A percentile compares a stretch with the other conserved stretches of the same genome.
Conservation (phyloP, 2,888 invertebrate species). For the Thalpophila matura region DNA sequence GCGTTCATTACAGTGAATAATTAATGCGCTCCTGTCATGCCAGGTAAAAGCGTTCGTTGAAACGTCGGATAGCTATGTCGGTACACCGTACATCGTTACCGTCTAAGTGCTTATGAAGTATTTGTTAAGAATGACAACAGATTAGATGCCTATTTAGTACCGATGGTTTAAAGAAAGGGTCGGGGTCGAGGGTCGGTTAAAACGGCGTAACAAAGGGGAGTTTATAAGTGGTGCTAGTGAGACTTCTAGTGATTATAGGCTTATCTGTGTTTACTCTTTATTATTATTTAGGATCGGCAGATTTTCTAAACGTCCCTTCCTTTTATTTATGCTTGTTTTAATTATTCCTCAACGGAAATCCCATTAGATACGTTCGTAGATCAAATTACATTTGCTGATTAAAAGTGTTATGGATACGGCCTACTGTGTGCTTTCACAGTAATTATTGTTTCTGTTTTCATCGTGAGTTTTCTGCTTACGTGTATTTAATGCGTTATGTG, state of each 20-base stretch:
- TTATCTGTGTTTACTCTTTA: constrained; percentile 65
- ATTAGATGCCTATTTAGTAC: constrained; percentile 52
- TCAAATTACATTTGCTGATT: constrained; percentile 54
- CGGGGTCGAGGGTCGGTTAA: constrained; percentile 63
- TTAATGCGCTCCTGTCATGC: constrained; percentile 34
- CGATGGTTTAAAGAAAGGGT: constrained; percentile 62
- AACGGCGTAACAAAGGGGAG: constrained; percentile 66
- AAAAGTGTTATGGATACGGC: constrained; percentile 31
- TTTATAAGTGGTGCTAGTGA: constrained; percentile 70
- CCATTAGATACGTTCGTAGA: constrained; percentile 30
- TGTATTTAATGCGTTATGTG: neutral
- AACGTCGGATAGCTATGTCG: constrained; percentile 16
- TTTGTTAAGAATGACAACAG: constrained; percentile 56
- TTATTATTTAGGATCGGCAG: constrained; percentile 62
- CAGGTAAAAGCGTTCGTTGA: constrained; percentile 38
- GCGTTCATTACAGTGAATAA: constrained; percentile 51
- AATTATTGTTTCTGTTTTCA: constrained; percentile 29
- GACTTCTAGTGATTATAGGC: constrained; percentile 68
- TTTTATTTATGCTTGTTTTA: constrained; percentile 48
- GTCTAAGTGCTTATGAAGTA: constrained; percentile 60
- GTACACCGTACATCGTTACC: constrained; percentile 29
- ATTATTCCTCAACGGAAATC: constrained; percentile 31
- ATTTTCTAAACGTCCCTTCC: constrained; percentile 17
- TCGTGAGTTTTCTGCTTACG: constrained; percentile 4
- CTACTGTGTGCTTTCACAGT: constrained; percentile 18